phyloP scores from a whole-genome alignment of 2,888 invertebrate genomes.

The Eutolmus rufibarbis region DNA sequence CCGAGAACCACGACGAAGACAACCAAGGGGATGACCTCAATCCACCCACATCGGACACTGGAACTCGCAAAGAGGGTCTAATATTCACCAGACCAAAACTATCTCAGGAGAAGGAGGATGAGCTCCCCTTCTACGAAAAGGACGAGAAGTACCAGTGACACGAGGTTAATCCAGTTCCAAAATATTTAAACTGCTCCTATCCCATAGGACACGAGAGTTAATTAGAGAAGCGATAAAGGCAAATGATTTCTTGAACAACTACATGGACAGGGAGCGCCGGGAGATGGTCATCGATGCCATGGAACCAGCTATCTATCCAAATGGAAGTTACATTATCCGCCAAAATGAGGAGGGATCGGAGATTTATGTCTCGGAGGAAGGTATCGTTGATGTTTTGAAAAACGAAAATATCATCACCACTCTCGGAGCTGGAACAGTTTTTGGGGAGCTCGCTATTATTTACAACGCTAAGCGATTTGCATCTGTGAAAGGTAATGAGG shows the following conservation, averaged over 20 bases:
- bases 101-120: constrained; percentile 61
- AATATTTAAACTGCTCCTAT: not conserved
- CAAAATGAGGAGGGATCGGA: constrained; percentile 87
- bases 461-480: constrained; percentile 93
- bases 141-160: constrained; percentile 65
- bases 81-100: constrained; percentile 64
- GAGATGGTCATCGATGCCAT: constrained; percentile 83
- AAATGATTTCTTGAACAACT: constrained; percentile 84
- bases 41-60: constrained; percentile 48
- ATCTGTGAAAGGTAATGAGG: constrained; percentile 76
- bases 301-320: constrained; percentile 73
- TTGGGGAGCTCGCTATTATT: constrained; percentile 92
- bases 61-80: constrained; percentile 64
- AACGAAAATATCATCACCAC: constrained; percentile 77
- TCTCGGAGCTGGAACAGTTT: constrained; percentile 81
- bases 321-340: constrained; percentile 75
- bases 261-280: constrained; percentile 73
- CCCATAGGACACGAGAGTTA: constrained; percentile 68
- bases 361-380: constrained; percentile 85
- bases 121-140: constrained; percentile 67
- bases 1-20: not conserved
- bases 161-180: not conserved
- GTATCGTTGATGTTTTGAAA: constrained; percentile 85
- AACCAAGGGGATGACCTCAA: constrained; percentile 36
- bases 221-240: constrained; percentile 77